Evolutionary conservation across 92 coral and sea anemone genomes (phyloP), one percentile per base, ranked within the genome.

Genomic region (Plumapathes pennacea): DNA sequence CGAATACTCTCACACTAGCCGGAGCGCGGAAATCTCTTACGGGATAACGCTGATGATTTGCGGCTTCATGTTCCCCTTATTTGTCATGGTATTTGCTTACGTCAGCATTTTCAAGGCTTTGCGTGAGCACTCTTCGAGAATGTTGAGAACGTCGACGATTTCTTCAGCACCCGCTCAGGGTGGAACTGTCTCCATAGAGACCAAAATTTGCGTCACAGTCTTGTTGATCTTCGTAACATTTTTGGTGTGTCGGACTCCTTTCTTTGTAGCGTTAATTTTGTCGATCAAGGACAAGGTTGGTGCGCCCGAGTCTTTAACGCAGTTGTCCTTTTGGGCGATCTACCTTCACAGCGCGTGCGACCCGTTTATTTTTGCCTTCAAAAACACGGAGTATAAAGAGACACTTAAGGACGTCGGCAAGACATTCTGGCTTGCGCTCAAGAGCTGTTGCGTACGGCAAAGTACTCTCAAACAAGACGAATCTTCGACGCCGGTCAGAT

Each of bases 301-400:
- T 18, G 46, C 97, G 12, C 52, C 88, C 12, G 97, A 91, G 36
- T 71, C 80, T 48, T 62, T 91, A 1, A 90, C 92, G 27, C 97
- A 91, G 60, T 57, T 91, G 38, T 89, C 97, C 2, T 91, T 91
- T 48, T 91, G 97, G 97, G 96, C 97, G 13, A 79, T 91, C 18
- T 91, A 83, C 44, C 75, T 91, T 8, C 97, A 91, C 55, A 91
- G 97, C 39, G 96, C 97, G 4, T 74, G 92, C 26, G 82, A 91
- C 39, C 97, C 97, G 12, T 91, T 91, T 58, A 79, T 91, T 55
- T 91, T 81, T 50, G 90, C 97, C 0, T 91, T 91, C 60, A 87
- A 91, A 37, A 89, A 84, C 61, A 65, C 73, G 0, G 97, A 91
- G 38, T 91, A 71, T 24, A 86, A 89, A 31, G 86, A 88, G 14